Evolutionary conservation across 2,113 vertebrate genomes (phyloP), one percentile per base, ranked within the genome.

Genomic region (Turdus rufiventris): DNA sequence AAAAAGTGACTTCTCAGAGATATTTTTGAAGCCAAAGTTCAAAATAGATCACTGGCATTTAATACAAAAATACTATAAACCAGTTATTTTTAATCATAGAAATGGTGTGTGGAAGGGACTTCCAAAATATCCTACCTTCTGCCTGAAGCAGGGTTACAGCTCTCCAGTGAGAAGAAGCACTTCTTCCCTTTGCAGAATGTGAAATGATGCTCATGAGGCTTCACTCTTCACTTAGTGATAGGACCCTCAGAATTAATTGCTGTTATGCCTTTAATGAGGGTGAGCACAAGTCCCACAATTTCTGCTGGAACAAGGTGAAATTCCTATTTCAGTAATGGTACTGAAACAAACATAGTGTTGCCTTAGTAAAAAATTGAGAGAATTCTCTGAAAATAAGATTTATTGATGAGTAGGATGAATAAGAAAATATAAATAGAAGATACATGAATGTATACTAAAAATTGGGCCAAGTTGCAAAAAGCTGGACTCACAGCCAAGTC

Each of bases 281-380:
- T 36, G 63, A 93, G 54, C 21, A 61, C 29, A 62, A 88, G 62
- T 90, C 92, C 67, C 71, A 85, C 91, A 78, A 96, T 53, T 94
- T 88, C 82, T 94, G 29, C 85, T 94, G 95, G 92, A 85, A 91
- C 71, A 90, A 91, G 88, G 93, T 85, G 62, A 73, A 96, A 95
- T 91, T 96, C 90, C 82, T 91, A 18, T 42, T 73, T 91, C 88
- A 73, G 50, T 85, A 89, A 96, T 61, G 66, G 94, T 88, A 85
- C 82, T 88, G 62, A 73, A 90, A 88, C 90, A 93, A 94, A 73
- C 25, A 18, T 8, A 65, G 47, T 54, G 45, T 96, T 96, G 90
- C 95, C 67, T 88, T 91, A 73, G 54, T 83, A 88, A 91, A 85
- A 94, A 94, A 85, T 24, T 53, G 43, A 88, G 66, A 83, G n/a